Evolutionary conservation across 2,888 invertebrate species (phyloP).

Genomic region (Microplitis manilae): DNA sequence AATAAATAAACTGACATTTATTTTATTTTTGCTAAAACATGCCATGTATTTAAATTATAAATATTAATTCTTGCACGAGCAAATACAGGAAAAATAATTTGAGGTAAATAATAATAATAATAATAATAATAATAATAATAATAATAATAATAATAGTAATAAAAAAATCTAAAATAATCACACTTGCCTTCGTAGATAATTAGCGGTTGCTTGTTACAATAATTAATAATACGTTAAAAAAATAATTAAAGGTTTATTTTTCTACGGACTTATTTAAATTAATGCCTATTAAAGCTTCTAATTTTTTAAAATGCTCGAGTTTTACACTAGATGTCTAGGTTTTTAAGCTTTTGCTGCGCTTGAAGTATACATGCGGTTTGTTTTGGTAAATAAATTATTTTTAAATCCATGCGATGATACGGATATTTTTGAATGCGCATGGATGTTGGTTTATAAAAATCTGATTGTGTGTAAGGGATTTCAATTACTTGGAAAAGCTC

Average conservation of each 20-base stretch:
- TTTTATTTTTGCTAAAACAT: background rate
- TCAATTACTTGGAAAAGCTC: background rate
- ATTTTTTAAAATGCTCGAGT: background rate
- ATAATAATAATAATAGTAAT: conserved; percentile 35
- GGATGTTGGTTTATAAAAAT: background rate
- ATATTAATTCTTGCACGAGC: conserved; percentile 25
- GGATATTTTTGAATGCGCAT: background rate
- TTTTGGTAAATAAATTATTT: background rate
- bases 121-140: conserved; percentile 50
- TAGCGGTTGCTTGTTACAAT: conserved; percentile 66
- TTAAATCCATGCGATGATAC: conserved; percentile 6
- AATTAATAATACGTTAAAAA: conserved; percentile 25
- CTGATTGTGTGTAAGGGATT: background rate
- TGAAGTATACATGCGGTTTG: conserved; percentile 29
- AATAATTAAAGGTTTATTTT: conserved; percentile 1
- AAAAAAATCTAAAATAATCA: conserved; percentile 55
- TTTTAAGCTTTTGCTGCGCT: conserved; percentile 26
- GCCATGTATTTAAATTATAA: background rate
- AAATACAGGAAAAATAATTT: conserved; percentile 27
- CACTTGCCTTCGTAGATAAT: conserved; percentile 71
- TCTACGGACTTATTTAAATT: background rate
- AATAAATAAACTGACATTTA: background rate
- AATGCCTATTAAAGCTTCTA: conserved; percentile 12
- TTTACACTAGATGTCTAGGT: background rate
- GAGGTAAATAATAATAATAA: conserved; percentile 54